Evolutionary conservation across 2,888 invertebrate genomes (phyloP), one percentile per base, ranked within the genome.

Genomic region (Frankliniella intonsa): DNA sequence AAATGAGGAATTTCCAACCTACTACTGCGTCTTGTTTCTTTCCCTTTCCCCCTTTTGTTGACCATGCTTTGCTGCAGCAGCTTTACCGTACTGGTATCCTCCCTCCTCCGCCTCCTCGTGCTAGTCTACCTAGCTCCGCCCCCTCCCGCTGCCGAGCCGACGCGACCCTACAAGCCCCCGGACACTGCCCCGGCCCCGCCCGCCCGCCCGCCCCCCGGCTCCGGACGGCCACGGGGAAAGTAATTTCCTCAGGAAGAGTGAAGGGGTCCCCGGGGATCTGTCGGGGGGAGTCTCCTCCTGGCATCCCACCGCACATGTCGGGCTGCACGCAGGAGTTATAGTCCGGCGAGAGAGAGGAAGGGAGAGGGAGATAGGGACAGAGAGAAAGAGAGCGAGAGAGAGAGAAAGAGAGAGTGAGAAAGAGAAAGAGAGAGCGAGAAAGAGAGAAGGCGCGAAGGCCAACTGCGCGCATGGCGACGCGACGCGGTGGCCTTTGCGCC

Each of bases 161-260:
- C 51, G 51, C 51, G 10, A 14, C 55, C 55, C 55, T 55, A 17
- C 55, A 17, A 2, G 14, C 55, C 55, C 62, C 62, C 14, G 7
- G 62, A 17, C 62, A 17, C 7, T 62, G 62, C 62, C 62, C 62
- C 62, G 19, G 17, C 62, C 7, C 14, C 10, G 14, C 3, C 55
- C 55, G 10, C 55, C 55, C 55, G 69, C 69, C 69, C 69, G 22
- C n/a, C 10, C 25, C 22, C 69, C 69, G 69, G 69, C 69, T 5
- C 69, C 69, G 25, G 69, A 76, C 69, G 69, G 69, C 69, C 69
- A 76, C 69, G 69, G 69, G 69, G 69, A 76, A 76, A 76, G 69
- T 76, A 76, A 76, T 76, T 76, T 76, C 69, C 69, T 76, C 69
- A 25, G 69, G 69, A 76, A 76, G 69, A 76, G 69, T 76, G 69